These are phyloP conservation scores for Eretmocerus hayati DNA, from an alignment of 2,888 invertebrate genomes.

Conservation along the genomic window DNA sequence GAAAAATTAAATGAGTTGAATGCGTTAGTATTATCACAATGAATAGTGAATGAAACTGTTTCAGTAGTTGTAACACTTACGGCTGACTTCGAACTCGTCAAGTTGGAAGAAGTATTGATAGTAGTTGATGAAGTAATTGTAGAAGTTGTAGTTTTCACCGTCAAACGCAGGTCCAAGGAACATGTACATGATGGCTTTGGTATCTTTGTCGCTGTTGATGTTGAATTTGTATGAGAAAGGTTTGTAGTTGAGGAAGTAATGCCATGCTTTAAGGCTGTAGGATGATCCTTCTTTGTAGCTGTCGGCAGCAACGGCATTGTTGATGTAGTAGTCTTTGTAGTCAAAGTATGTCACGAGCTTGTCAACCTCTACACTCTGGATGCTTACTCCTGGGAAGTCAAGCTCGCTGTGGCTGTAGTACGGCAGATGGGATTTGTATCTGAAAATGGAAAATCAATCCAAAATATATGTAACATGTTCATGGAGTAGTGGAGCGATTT, in stretches of 20 bases:
- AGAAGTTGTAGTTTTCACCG: conserved; percentile 49
- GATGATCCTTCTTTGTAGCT: conserved; percentile 47
- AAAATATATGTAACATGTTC: neutral
- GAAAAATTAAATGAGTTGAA: conserved; percentile 19
- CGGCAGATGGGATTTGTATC: conserved; percentile 54
- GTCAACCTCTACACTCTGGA: conserved; percentile 60
- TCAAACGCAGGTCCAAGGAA: conserved; percentile 67
- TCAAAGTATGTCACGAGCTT: conserved; percentile 67
- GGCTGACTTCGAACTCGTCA: conserved; percentile 52
- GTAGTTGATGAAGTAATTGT: conserved; percentile 47
- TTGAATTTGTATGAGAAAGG: conserved; percentile 59
- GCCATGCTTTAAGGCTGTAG: conserved; percentile 55
- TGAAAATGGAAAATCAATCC: conserved; percentile 12
- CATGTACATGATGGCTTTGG: conserved; percentile 55
- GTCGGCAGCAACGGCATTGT: conserved; percentile 54
- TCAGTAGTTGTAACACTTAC: conserved; percentile 43
- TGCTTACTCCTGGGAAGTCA: conserved; percentile 53
- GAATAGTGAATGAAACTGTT: neutral
- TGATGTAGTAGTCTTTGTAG: conserved; percentile 55
- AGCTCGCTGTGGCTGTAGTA: conserved; percentile 58
- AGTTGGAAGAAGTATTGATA: conserved; percentile 55
- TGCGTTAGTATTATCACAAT: neutral
- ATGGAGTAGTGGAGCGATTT: neutral
- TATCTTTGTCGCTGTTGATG: conserved; percentile 56
- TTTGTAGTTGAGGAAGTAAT: conserved; percentile 65